Percentiles rank a stretch among this genome's conserved stretches.
These are phyloP conservation scores for Anguilla anguilla DNA, from an alignment of 2,797 vertebrate species.

Conservation along the genomic window DNA sequence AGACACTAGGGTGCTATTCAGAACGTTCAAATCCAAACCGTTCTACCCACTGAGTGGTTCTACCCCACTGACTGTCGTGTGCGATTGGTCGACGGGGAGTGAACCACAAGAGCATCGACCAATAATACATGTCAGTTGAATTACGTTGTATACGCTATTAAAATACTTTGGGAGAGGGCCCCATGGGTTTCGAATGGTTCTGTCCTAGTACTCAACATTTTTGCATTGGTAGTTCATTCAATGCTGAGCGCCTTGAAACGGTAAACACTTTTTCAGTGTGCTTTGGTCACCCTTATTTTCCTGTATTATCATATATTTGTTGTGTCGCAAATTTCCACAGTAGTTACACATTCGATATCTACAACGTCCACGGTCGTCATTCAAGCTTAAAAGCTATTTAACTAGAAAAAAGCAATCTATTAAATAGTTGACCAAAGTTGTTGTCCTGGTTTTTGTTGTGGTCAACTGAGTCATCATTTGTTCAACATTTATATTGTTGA, in stretches of 20 bases:
- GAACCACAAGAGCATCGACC: neutral
- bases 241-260: neutral
- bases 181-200: neutral
- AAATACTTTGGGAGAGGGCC: neutral
- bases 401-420: neutral
- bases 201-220: neutral
- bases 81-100: slow-evolving; percentile 27
- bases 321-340: neutral
- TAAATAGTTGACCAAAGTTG: neutral
- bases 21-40: slow-evolving; percentile 44
- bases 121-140: neutral
- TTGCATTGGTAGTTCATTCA: neutral
- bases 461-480: neutral
- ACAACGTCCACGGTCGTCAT: neutral
- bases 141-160: neutral
- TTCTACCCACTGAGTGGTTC: slow-evolving; percentile 21
- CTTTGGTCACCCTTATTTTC: neutral
- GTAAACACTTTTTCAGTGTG: neutral
- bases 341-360: neutral
- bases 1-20: neutral
- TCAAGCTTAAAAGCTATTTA: neutral
- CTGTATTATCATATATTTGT: neutral
- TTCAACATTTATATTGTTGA: neutral
- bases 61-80: slow-evolving; percentile 10
- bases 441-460: neutral